Base-by-base conservation (phyloP, 2,888 invertebrate species). In the Hirtodrosophila trivittata region DNA sequence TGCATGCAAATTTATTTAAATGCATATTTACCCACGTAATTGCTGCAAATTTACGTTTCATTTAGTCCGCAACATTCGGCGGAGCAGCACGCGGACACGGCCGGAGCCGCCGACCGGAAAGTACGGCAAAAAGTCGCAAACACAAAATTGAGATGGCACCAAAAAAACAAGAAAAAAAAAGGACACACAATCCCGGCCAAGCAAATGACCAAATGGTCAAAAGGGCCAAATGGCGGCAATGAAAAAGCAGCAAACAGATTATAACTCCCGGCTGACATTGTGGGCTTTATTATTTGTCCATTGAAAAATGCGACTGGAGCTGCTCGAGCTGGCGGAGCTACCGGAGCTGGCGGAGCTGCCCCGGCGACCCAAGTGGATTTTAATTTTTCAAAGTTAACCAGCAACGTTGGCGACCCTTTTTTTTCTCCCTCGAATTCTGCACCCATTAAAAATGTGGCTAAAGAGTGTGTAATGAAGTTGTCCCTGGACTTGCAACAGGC, bases 31-130 rank as follows among this genome's bases (percentile, higher is more conserved):
- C 77, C 86, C 89, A 81, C 88, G 88, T 89, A 89, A 89, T 89
- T 89, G 89, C 82, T 88, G 85, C 89, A 85, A 88, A 89, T 89
- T 89, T 88, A 87, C 88, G 88, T 89, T 89, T 89, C 88, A 89
- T 89, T 89, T 89, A 88, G 77, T 70, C 66, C 56, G 32, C 64
- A 63, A 49, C 54, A 50, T 47, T 43, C 21, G 18, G 39, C 18
- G 18, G 2, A 5, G 18, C 18, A 21, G 18, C 18, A 21, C 3
- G 18, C 18, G 18, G 18, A 21, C 5, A 21, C 18, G 18, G 5
- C 18, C 3, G 1, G 8, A 26, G 25, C 16, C 28, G n/a, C 13
- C 13, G 41, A 32, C 13, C 30, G 35, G 33, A 35, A 28, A 28
- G 14, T 1, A 33, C 13, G 8, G 12, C 46, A 54, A 26, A 51